Evolutionary conservation across 1,140 invertebrate genomes (phyloP), one percentile per base, ranked within the genome.

Genomic region (Calephelis virginiensis): DNA sequence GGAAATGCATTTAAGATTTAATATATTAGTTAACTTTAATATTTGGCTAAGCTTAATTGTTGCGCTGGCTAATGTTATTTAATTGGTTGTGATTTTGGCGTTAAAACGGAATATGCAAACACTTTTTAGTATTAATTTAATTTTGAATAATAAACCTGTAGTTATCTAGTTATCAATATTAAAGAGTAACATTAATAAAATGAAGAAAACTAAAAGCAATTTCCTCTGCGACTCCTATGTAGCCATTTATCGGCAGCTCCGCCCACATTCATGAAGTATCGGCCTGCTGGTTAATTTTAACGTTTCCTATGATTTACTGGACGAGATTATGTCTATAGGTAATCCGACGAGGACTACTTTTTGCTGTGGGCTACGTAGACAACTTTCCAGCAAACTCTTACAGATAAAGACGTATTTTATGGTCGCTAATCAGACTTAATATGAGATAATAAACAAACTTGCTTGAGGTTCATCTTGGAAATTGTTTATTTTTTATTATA

Each of bases 231-330:
- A 59, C 14, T 64, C 63, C 37, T 49, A 56, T 64, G 17, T 64
- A 64, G 56, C 53, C 40, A 80, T 83, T 83, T 82, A 85, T 82
- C 75, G 70, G 43, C 38, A 59, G 64, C 68, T 56, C 76, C 79
- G 71, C 82, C 81, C 72, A 73, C 47, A 63, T 63, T 56, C 37
- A 17, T 47, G 37, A 13, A 13, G 45, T 63, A 70, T 63, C 61
- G 38, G 62, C 10, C 40, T 17, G 28, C 28, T 37, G 67, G 68
- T 71, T 77, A 80, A 72, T 76, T 78, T 73, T 71, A 78, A 72
- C 77, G 64, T 76, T 80, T 79, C 77, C 75, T 80, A 86, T 87
- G 82, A 83, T 83, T 86, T 81, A 83, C 71, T 76, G 60, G 69
- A 70, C 69, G 63, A 82, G 79, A 81, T 82, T 82, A 81, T 77